Percentiles rank a stretch among this genome's conserved stretches.
Conservation (phyloP, 2,797 vertebrate genomes). For the Enteromius afrohamiltoni region DNA sequence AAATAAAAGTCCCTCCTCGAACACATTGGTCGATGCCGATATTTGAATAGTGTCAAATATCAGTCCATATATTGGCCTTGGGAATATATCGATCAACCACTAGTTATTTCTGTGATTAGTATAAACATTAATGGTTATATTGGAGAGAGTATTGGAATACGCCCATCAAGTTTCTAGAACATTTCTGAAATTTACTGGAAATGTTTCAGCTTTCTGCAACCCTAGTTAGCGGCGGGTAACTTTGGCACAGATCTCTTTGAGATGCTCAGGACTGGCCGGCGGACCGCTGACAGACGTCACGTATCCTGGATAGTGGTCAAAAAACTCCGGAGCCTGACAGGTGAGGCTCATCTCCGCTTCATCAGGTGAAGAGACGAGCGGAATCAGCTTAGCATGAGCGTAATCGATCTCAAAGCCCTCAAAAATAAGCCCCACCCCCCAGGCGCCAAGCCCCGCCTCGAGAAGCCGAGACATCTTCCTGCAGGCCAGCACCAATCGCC, state of each 20-base stretch:
- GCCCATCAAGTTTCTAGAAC: no score
- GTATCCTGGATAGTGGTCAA: conserved; percentile 75
- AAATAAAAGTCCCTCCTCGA: no score
- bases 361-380: conserved; percentile 58
- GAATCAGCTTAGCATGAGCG: conserved; percentile 80
- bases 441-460: conserved; percentile 66
- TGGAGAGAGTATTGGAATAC: no score
- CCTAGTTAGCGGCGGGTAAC: conserved; percentile 54
- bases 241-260: conserved; percentile 63
- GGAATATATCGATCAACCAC: no score
- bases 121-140: no score
- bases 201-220: no score
- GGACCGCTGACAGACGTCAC: conserved; percentile 77
- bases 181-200: no score
- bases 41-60: no score
- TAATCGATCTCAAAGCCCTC: conserved; percentile 82
- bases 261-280: conserved; percentile 63
- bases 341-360: not conserved
- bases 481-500: conserved; percentile 67
- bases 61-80: no score
- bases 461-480: conserved; percentile 69
- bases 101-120: no score
- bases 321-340: conserved; percentile 49
- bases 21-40: no score
- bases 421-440: conserved; percentile 76